phyloP scores from a whole-genome alignment of 2,113 vertebrate genomes.

The Butorides virescens region DNA sequence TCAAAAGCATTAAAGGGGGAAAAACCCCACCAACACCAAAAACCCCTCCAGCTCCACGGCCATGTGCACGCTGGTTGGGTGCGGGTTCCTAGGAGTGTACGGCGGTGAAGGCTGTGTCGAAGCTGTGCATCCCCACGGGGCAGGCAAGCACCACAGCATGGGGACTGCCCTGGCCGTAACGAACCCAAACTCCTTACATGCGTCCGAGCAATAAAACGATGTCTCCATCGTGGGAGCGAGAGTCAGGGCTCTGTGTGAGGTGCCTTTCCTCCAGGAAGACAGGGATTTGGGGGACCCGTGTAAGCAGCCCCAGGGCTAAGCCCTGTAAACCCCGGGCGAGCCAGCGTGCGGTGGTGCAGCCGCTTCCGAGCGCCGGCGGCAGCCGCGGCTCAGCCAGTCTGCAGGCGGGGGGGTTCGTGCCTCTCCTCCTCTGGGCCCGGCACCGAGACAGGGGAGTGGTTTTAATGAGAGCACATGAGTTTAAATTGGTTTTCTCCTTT shows the following conservation, averaged over 20 bases:
- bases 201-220: background rate
- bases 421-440: background rate
- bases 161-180: background rate
- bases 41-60: background rate
- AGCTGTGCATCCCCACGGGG: background rate
- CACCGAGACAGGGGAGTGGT: background rate
- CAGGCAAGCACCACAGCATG: background rate
- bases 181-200: background rate
- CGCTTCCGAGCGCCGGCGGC: background rate
- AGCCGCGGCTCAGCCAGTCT: background rate
- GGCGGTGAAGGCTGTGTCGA: background rate
- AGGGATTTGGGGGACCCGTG: background rate
- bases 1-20: background rate
- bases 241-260: background rate
- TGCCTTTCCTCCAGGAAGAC: background rate
- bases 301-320: background rate
- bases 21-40: background rate
- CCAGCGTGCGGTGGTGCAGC: rapidly evolving
- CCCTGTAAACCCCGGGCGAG: background rate
- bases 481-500: slow-evolving; percentile 2
- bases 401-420: background rate
- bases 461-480: background rate
- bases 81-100: background rate
- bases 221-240: background rate
- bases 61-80: rapidly evolving